Percentiles rank a stretch among this genome's conserved stretches.
These are phyloP conservation scores for Troides helena DNA, from an alignment of 2,888 invertebrate genomes.

Conservation along the genomic window DNA sequence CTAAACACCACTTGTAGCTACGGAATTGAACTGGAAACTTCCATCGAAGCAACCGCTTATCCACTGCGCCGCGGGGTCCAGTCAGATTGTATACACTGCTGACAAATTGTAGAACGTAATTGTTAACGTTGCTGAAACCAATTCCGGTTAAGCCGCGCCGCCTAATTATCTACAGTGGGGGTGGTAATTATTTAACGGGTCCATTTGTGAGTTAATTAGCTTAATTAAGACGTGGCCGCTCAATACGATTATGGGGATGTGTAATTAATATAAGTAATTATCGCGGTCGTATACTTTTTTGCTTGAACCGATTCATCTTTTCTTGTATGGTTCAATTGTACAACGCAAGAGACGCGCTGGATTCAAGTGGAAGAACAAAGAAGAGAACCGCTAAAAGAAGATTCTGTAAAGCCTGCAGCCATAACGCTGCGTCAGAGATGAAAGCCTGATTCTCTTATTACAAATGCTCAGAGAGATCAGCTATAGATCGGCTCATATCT, in stretches of 20 bases:
- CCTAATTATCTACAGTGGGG: conserved; percentile 27
- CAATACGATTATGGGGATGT: conserved; percentile 29
- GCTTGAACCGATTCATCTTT: conserved; percentile 3
- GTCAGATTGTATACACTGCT: neutral
- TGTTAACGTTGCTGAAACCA: neutral
- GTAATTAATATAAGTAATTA: conserved; percentile 27
- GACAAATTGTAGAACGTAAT: neutral
- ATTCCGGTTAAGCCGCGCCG: conserved; percentile 7
- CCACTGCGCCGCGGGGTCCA: neutral
- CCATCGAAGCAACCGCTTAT: too few relatives aligned
- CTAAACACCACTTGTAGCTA: too few relatives aligned
- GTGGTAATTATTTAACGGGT: conserved; percentile 31
- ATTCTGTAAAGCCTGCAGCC: too few relatives aligned
- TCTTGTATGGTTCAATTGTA: neutral
- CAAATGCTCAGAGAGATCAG: too few relatives aligned
- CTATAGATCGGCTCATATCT: too few relatives aligned
- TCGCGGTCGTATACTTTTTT: conserved; percentile 5
- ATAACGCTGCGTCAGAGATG: too few relatives aligned
- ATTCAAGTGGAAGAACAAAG: too few relatives aligned
- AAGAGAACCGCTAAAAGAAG: too few relatives aligned
- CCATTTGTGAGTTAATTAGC: conserved; percentile 37
- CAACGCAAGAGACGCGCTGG: too few relatives aligned
- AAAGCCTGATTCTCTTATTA: too few relatives aligned
- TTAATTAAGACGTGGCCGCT: conserved; percentile 43
- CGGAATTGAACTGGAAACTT: too few relatives aligned